A percentile compares a stretch with the other conserved stretches of the same genome.
Evolutionary conservation across 2,113 vertebrate species (phyloP).

Genomic region (Cynocephalus volans): DNA sequence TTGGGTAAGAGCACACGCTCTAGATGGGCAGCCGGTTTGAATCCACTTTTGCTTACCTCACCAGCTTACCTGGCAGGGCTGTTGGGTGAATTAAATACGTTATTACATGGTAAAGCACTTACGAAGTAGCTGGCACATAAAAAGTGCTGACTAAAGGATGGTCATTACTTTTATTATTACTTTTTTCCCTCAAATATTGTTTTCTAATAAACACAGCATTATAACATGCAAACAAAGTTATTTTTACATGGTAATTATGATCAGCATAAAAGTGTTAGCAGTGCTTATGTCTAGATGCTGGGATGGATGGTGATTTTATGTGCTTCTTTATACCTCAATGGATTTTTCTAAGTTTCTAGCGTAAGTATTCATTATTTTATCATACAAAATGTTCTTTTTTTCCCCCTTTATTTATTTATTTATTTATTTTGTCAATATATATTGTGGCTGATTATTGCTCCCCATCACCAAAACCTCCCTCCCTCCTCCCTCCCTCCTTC

Average conservation of each 20-base stretch:
- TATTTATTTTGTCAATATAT: too few species aligned
- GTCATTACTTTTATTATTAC: background rate
- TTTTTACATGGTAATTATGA: background rate
- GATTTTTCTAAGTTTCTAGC: constrained; percentile 52
- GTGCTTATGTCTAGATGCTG: background rate
- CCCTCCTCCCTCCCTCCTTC: too few species aligned
- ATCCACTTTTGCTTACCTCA: background rate
- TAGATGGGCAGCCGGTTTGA: background rate
- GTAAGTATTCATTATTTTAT: background rate
- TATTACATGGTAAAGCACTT: background rate
- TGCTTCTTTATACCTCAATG: background rate
- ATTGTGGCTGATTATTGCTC: too few species aligned
- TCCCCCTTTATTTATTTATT: too few species aligned
- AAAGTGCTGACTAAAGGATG: background rate
- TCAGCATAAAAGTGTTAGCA: background rate
- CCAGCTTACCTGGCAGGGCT: background rate
- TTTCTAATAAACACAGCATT: constrained; percentile 8
- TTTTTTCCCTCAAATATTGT: background rate
- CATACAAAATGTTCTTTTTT: background rate
- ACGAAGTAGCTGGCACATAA: background rate
- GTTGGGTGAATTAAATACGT: background rate
- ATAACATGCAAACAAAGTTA: background rate
- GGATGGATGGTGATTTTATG: background rate
- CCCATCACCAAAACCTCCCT: too few species aligned
- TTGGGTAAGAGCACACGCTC: background rate